Evolutionary conservation across 2,888 invertebrate genomes (phyloP), one percentile per base, ranked within the genome.

Genomic region (Dione vanillae): DNA sequence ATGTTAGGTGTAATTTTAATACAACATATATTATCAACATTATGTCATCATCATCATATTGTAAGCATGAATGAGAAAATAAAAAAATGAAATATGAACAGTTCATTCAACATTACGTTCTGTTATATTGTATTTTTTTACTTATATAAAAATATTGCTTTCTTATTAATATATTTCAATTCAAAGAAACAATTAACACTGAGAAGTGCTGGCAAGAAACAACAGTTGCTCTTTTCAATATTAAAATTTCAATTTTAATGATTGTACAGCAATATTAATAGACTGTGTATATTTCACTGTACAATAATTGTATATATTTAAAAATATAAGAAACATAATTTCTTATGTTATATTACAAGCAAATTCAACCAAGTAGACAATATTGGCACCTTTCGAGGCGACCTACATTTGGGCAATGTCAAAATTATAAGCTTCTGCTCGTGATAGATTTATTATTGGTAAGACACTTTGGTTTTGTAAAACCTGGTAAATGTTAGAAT

Each of bases 331-430:
- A 9, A 54, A 0, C 5, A 9, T 54, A 35, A 35, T n/a, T 35
- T 35, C 35, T 52, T 8, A 52, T 9, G 2, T 12, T 20, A 19
- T n/a, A 54, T 54, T 54, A 16, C n/a, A 37, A 54, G 11, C 37
- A 54, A 54, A 54, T 37, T n/a, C 54, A 37, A 37, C n/a, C 27
- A 59, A 62, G 19, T 16, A 35, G 16, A 49, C 35, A 37, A 37
- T 2, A 62, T 16, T 19, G 16, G 62, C 37, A 35, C 16, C 47
- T 62, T 62, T 27, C 37, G 35, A 62, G 37, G n/a, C 41, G 67
- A 67, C 67, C 67, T 59, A 67, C 41, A 62, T 62, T 67, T 61
- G 40, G 37, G 47, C 66, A 66, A 66, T 67, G 67, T 52, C 52
- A 62, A 68, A 62, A 62, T 35, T 61, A 47, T 67, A 19, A 68